Evolutionary conservation across 2,888 invertebrate species (phyloP).

Genomic region (Phyllotreta cruciferae): DNA sequence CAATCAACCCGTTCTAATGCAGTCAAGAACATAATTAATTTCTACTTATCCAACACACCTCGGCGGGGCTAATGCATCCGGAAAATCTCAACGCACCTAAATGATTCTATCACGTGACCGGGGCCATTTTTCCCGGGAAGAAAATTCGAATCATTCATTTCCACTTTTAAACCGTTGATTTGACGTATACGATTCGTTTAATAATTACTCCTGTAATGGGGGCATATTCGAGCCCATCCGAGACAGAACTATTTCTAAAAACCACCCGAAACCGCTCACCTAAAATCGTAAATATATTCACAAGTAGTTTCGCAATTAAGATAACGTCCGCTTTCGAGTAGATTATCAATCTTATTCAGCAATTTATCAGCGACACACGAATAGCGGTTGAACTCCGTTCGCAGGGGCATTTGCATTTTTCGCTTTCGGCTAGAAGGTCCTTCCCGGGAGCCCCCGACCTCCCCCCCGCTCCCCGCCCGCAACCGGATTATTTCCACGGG

Average conservation of each 20-base stretch:
- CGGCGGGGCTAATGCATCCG: slow-evolving; percentile 13
- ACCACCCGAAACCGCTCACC: slow-evolving; percentile 2
- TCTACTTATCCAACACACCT: slow-evolving; percentile 20
- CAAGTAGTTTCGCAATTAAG: slow-evolving; percentile 19
- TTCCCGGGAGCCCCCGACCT: not conserved
- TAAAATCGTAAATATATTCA: slow-evolving; percentile 21
- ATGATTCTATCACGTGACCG: slow-evolving; percentile 19
- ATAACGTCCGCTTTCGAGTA: slow-evolving; percentile 18
- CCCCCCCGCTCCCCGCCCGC: not conserved
- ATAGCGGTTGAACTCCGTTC: slow-evolving; percentile 10
- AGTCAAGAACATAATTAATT: slow-evolving; percentile 22
- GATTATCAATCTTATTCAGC: slow-evolving; percentile 21
- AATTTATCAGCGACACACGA: slow-evolving; percentile 20
- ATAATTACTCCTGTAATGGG: too few relatives aligned
- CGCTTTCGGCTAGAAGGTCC: slow-evolving; percentile 4
- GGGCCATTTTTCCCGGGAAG: slow-evolving; percentile 2
- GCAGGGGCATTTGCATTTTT: slow-evolving; percentile 17
- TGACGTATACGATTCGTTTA: too few relatives aligned
- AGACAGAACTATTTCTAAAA: slow-evolving; percentile 3
- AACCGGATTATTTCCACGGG: too few relatives aligned
- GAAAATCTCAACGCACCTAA: slow-evolving; percentile 25
- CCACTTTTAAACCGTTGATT: too few relatives aligned
- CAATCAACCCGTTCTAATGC: slow-evolving; percentile 19
- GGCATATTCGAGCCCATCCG: not conserved
- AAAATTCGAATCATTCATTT: too few relatives aligned